Evolutionary conservation across 2,113 vertebrate genomes (phyloP).

Genomic region (Solea senegalensis): DNA sequence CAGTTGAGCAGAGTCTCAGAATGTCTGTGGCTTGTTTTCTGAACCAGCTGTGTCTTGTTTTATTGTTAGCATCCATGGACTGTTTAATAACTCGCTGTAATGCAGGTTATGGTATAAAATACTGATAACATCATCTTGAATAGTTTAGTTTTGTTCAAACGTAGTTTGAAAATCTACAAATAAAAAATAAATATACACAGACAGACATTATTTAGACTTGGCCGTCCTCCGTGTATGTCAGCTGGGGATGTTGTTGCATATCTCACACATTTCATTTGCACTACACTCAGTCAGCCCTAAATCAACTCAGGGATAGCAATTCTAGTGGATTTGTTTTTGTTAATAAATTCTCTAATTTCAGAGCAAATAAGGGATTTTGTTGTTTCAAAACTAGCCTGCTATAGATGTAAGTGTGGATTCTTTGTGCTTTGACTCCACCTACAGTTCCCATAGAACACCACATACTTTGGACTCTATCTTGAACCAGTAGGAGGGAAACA

Average conservation of each 20-base stretch:
- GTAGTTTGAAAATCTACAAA: too few relatives aligned
- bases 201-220: conserved; percentile 61
- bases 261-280: conserved; percentile 48
- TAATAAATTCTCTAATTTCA: conserved; percentile 35
- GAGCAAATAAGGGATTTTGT: conserved; percentile 16
- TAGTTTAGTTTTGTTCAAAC: too few relatives aligned
- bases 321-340: conserved; percentile 2
- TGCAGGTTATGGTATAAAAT: neutral
- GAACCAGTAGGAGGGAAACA: neutral
- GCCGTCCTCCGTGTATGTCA: conserved; percentile 53
- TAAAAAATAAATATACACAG: conserved; percentile 8
- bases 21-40: conserved; percentile 1
- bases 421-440: conserved; percentile 75
- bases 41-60: conserved; percentile 10
- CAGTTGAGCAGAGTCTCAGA: neutral
- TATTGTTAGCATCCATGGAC: conserved; percentile 5
- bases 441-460: conserved; percentile 69
- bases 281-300: conserved; percentile 16
- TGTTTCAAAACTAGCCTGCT: neutral
- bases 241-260: conserved; percentile 47
- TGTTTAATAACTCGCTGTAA: conserved; percentile 9
- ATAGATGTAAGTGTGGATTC: conserved; percentile 40
- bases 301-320: conserved; percentile 38
- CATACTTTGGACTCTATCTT: conserved; percentile 31
- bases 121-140: neutral